Evolutionary conservation across 2,888 invertebrate species (phyloP), one percentile per base, ranked within the genome.

Genomic region (Parelbella ahira): DNA sequence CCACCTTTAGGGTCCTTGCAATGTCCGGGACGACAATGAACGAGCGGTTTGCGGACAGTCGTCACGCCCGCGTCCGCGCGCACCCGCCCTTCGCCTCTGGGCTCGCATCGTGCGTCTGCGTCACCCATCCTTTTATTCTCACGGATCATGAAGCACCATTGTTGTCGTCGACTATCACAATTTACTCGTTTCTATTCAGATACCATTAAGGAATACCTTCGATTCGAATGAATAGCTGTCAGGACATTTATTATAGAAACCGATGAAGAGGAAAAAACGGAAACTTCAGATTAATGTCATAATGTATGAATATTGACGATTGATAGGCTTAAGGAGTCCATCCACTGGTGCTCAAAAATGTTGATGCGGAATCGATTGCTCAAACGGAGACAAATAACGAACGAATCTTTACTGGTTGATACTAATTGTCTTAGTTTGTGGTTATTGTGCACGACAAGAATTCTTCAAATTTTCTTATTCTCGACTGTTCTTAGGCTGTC

Each of bases 91-190:
- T 6, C 34, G 34, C 27, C 28, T 37, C 38, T 36, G 15, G 15
- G n/a, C n/a, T 15, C 8, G 58, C 18, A 25, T 4, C 21, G 29
- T 47, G 45, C 48, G 13, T 15, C 48, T 10, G 53, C 54, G 63
- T 64, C 63, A 60, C 60, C 53, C 56, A 58, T 60, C 58, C 32
- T 60, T 68, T 67, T 64, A 25, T 32, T 24, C 37, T 20, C 27
- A 63, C 61, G 54, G 61, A 66, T 69, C 70, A 72, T 70, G 56
- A 62, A 71, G 62, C 68, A 63, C 59, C 54, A 53, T 68, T 63
- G 63, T 58, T 55, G 44, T 47, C n/a, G n/a, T n/a, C 32, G 43
- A 45, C 46, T 45, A 42, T 52, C 27, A 45, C 49, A 44, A 52
- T 50, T 53, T 38, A 50, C 28, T 33, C 15, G 29, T 29, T 29